These are phyloP conservation scores for Chloropsis hardwickii DNA, from an alignment of 2,113 vertebrate species.

Conservation along the genomic window DNA sequence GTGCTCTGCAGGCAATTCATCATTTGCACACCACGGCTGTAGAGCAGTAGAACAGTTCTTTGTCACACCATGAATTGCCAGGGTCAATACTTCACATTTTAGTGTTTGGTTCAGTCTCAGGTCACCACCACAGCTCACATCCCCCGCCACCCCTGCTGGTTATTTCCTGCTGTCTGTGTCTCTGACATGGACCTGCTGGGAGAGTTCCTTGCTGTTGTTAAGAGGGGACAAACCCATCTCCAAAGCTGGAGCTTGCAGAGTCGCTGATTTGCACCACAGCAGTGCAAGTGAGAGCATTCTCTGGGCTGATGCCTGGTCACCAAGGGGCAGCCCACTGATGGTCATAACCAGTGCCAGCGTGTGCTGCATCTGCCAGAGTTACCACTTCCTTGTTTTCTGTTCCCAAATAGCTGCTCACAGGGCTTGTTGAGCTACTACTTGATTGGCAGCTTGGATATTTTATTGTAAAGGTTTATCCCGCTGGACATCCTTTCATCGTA, in stretches of 20 bases:
- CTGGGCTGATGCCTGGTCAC: background rate
- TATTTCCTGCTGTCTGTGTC: accelerated
- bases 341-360: accelerated
- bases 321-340: accelerated
- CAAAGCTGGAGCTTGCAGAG: background rate
- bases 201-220: background rate
- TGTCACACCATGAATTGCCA: background rate
- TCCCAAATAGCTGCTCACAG: background rate
- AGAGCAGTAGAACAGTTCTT: background rate
- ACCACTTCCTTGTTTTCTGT: background rate
- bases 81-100: background rate
- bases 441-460: background rate
- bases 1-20: background rate
- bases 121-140: background rate
- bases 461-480: background rate
- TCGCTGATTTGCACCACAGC: accelerated
- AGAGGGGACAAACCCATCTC: background rate
- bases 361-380: accelerated
- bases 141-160: accelerated
- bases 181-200: background rate
- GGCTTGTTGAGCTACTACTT: background rate
- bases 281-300: accelerated
- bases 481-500: background rate
- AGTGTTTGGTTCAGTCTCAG: background rate
- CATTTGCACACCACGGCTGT: accelerated